Evolutionary conservation across 2,888 invertebrate species (phyloP).

Genomic region (Nysson spinosus): DNA sequence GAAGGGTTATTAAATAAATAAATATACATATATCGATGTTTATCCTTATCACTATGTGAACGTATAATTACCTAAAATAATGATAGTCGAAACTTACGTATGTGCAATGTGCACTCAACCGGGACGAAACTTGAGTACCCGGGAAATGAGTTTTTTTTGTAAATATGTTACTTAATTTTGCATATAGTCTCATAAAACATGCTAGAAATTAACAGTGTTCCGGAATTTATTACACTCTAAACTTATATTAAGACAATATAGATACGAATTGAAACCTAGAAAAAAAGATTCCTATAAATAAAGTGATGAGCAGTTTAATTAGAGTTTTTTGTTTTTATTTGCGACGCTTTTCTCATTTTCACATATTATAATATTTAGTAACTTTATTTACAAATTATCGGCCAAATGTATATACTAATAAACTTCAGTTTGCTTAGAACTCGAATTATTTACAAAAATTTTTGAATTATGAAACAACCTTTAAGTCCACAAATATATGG

Average conservation of each 20-base stretch:
- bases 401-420: conserved; percentile 65
- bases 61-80: too few species aligned
- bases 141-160: too few species aligned
- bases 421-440: conserved; percentile 61
- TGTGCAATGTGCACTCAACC: too few species aligned
- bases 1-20: too few species aligned
- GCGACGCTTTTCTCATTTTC: conserved; percentile 55
- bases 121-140: too few species aligned
- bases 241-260: neutral
- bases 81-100: too few species aligned
- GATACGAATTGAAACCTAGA: neutral
- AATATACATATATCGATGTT: too few species aligned
- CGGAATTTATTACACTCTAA: too few species aligned
- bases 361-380: conserved; percentile 70
- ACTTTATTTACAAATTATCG: conserved; percentile 74
- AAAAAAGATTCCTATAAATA: conserved; percentile 16
- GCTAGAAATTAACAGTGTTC: too few species aligned
- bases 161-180: too few species aligned
- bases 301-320: conserved; percentile 45
- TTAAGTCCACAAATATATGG: conserved; percentile 47
- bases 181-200: too few species aligned
- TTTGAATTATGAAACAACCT: conserved; percentile 55
- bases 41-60: too few species aligned
- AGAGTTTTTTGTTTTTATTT: conserved; percentile 55
- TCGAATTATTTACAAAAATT: conserved; percentile 71